Evolutionary conservation across 2,797 vertebrate species (phyloP).

Genomic region (Gymnopithys bicolor): DNA sequence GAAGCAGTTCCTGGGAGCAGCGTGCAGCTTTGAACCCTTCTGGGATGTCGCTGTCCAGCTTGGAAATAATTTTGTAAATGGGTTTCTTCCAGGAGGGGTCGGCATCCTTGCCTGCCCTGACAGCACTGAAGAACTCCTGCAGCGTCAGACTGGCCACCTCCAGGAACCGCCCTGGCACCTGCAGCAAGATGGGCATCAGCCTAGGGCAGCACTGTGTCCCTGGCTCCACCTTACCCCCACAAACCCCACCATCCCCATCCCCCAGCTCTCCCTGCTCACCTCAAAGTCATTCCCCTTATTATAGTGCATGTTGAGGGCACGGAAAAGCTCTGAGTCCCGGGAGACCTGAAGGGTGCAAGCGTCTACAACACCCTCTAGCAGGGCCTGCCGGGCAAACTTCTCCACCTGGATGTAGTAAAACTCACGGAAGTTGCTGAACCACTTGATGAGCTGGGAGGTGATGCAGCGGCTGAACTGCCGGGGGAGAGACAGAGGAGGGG

Average conservation of each 20-base stretch:
- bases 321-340: slow-evolving; percentile 91
- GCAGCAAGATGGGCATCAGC: slow-evolving; percentile 41
- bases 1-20: slow-evolving; percentile 80
- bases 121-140: slow-evolving; percentile 92
- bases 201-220: rapidly evolving
- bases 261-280: slow-evolving; percentile 70
- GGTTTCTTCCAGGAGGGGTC: slow-evolving; percentile 99
- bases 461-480: slow-evolving; percentile 94
- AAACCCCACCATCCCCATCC: neutral
- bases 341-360: slow-evolving; percentile 84
- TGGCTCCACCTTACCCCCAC: rapidly evolving
- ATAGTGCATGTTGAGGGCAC: slow-evolving; percentile 92
- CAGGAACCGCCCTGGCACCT: slow-evolving; percentile 94
- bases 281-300: slow-evolving; percentile 97
- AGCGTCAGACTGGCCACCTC: slow-evolving; percentile 92
- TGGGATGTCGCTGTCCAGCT: slow-evolving; percentile 93
- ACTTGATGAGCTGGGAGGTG: slow-evolving; percentile 98
- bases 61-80: slow-evolving; percentile 98
- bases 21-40: slow-evolving; percentile 89
- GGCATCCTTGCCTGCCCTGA: slow-evolving; percentile 87
- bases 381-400: slow-evolving; percentile 93
- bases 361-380: slow-evolving; percentile 85
- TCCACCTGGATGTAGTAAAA: slow-evolving; percentile 99
- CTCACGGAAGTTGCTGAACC: slow-evolving; percentile 98
- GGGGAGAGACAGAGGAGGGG: neutral